Conservation (phyloP, 23 tunicate genomes). For the Diplosoma virens region DNA sequence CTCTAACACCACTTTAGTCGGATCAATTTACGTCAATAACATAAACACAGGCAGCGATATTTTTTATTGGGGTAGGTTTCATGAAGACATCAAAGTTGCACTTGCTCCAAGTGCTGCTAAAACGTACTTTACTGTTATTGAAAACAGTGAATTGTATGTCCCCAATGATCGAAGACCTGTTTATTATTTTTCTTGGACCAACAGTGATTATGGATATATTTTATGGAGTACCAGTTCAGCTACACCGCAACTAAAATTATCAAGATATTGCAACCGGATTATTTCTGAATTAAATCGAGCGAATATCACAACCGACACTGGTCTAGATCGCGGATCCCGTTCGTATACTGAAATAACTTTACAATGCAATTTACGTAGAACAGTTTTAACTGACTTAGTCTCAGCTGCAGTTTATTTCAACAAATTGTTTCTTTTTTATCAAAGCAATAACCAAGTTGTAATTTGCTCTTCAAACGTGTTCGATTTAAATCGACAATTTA, state of each 20-base stretch:
- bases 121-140: neutral
- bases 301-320: neutral
- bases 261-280: constrained; percentile 1
- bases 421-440: neutral
- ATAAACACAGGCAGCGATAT: neutral
- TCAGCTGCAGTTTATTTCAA: neutral
- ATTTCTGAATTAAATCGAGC: neutral
- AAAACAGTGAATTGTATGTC: too few species aligned
- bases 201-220: constrained; percentile 1
- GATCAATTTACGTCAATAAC: neutral
- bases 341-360: constrained; percentile 1
- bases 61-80: constrained; percentile 24
- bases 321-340: neutral
- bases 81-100: neutral
- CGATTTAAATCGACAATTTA: neutral
- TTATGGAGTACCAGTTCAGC: neutral
- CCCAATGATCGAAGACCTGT: neutral
- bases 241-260: neutral
- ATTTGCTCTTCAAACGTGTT: neutral
- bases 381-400: neutral
- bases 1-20: neutral
- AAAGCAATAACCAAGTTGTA: neutral
- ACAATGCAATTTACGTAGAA: neutral
- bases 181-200: constrained; percentile 16
- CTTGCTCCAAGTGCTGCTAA: neutral